Percentiles rank a stretch among this genome's conserved stretches.
These are phyloP conservation scores for Callospermophilus lateralis DNA, from an alignment of 2,113 vertebrate genomes.

Conservation along the genomic window DNA sequence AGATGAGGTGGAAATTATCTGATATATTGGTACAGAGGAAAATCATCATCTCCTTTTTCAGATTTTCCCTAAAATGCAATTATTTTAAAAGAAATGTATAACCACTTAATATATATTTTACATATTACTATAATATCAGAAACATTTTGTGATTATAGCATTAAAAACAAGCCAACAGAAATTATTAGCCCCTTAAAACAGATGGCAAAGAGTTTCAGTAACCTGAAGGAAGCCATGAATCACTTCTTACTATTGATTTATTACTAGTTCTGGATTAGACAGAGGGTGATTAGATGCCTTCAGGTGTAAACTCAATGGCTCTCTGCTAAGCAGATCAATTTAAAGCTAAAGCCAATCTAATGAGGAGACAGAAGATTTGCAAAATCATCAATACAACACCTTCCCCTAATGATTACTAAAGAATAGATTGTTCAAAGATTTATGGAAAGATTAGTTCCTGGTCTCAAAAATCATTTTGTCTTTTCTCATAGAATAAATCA, in stretches of 20 bases:
- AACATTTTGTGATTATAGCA: neutral
- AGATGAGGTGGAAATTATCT: neutral
- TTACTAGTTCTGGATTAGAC: conserved; percentile 21
- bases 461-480: neutral
- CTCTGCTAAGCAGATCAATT: conserved; percentile 65
- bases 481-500: conserved; percentile 4
- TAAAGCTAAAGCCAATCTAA: conserved; percentile 62
- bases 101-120: neutral
- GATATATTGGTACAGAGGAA: neutral
- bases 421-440: conserved; percentile 35
- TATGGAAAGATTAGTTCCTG: conserved; percentile 14
- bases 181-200: neutral
- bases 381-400: conserved; percentile 45
- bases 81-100: neutral
- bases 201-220: neutral
- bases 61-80: conserved; percentile 1
- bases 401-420: conserved; percentile 48
- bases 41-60: neutral
- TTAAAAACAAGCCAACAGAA: neutral
- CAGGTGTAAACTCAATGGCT: conserved; percentile 32
- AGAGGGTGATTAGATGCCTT: conserved; percentile 47
- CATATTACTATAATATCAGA: neutral
- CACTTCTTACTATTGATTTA: conserved; percentile 55
- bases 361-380: conserved; percentile 64
- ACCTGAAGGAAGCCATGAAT: conserved; percentile 50